These are phyloP conservation scores for Fregata magnificens DNA, from an alignment of 2,113 vertebrate genomes.

Conservation along the genomic window DNA sequence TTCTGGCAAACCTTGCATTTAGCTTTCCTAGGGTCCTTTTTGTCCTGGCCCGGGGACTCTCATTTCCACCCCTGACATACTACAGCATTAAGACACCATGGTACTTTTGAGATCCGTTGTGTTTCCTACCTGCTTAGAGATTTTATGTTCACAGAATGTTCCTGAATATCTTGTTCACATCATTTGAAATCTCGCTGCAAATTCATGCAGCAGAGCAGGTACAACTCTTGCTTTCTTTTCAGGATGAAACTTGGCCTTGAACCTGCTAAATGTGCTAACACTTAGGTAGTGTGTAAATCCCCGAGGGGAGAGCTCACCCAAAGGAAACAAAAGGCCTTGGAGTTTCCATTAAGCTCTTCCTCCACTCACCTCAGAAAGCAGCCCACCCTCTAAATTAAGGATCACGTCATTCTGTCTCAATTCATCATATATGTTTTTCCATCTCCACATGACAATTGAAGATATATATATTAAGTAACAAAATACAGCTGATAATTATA, in stretches of 20 bases:
- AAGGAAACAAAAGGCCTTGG: not conserved
- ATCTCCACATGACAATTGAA: not conserved
- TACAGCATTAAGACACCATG: not conserved
- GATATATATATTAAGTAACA: not conserved
- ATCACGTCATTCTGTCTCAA: not conserved
- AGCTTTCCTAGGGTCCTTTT: not conserved
- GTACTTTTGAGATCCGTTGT: rapidly evolving
- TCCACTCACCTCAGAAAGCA: not conserved
- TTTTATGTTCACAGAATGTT: not conserved
- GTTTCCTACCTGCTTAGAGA: not conserved
- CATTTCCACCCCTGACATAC: not conserved
- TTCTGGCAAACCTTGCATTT: not conserved
- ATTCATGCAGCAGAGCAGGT: not conserved
- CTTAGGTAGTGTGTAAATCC: not conserved
- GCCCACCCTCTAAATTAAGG: not conserved
- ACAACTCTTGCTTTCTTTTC: not conserved
- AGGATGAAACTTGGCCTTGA: not conserved
- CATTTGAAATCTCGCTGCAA: not conserved
- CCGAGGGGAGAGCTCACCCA: not conserved
- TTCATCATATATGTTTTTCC: not conserved
- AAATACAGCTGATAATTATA: not conserved
- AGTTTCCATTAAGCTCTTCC: conserved; percentile 9
- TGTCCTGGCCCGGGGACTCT: rapidly evolving
- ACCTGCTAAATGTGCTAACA: not conserved
- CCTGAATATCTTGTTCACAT: not conserved